These are phyloP conservation scores for Aphodius granarius DNA, from an alignment of 2,888 invertebrate genomes.

Conservation along the genomic window DNA sequence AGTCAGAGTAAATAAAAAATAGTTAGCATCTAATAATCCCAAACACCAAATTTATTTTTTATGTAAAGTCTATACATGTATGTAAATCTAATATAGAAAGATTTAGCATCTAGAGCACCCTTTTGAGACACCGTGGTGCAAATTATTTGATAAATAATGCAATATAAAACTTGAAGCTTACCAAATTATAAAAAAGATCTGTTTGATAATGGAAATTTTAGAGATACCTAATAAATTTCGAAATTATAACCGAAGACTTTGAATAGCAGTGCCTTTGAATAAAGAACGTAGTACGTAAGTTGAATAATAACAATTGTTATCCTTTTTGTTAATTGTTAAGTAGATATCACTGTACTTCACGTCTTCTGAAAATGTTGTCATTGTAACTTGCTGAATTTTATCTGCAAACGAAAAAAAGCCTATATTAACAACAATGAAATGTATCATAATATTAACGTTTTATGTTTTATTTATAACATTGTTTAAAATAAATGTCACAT, in stretches of 20 bases:
- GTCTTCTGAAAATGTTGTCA: slow-evolving; percentile 25
- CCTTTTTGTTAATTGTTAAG: slow-evolving; percentile 28
- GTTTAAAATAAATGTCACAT: slow-evolving; percentile 50
- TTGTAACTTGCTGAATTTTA: background rate
- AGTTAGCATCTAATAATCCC: background rate
- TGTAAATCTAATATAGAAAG: background rate
- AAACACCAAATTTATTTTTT: slow-evolving; percentile 11
- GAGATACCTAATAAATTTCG: background rate
- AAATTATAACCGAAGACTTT: slow-evolving; percentile 34
- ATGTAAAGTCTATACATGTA: background rate
- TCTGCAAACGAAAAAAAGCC: background rate
- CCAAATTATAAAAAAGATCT: background rate
- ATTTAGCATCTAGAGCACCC: background rate
- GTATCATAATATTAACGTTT: slow-evolving; percentile 34
- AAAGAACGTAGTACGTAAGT: slow-evolving; percentile 41
- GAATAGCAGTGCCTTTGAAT: slow-evolving; percentile 52
- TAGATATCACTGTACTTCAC: background rate
- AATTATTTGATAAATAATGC: background rate
- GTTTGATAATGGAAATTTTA: background rate
- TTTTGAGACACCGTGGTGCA: background rate
- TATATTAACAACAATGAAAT: slow-evolving; percentile 30
- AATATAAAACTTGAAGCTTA: background rate
- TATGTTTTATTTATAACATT: slow-evolving; percentile 46
- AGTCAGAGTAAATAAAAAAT: slow-evolving; percentile 1
- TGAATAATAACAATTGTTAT: slow-evolving; percentile 37